Conservation (phyloP, 1,140 invertebrate genomes). For the Tetramorium simillimum region DNA sequence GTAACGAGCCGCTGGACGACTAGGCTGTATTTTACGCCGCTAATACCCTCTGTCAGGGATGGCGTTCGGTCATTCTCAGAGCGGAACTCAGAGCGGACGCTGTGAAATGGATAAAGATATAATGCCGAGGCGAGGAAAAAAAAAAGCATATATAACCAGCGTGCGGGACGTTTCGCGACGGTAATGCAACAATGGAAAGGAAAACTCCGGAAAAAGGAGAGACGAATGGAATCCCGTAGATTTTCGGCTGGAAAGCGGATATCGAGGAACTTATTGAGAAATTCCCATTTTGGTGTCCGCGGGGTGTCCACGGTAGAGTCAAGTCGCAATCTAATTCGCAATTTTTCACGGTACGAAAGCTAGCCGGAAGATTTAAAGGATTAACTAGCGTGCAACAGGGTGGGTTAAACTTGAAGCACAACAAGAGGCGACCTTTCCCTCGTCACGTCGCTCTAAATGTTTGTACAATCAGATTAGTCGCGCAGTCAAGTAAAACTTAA, state of each 20-base stretch:
- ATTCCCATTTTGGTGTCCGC: conserved; percentile 43
- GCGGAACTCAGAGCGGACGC: background rate
- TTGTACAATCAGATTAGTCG: conserved; percentile 78
- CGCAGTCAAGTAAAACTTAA: conserved; percentile 56
- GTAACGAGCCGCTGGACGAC: background rate
- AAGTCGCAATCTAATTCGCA: conserved; percentile 69
- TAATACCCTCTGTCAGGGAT: background rate
- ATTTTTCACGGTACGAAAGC: conserved; percentile 72
- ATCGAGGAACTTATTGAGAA: conserved; percentile 53
- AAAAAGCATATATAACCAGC: background rate
- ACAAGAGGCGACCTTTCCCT: conserved; percentile 40
- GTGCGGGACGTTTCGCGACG: background rate
- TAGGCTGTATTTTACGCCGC: conserved; percentile 13
- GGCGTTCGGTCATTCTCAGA: background rate
- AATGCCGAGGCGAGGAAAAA: background rate
- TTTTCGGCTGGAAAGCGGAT: conserved; percentile 12
- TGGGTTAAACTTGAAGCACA: conserved; percentile 67
- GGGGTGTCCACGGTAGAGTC: conserved; percentile 12
- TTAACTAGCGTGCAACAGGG: conserved; percentile 75
- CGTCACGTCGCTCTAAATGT: conserved; percentile 72
- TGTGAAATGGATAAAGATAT: conserved; percentile 23
- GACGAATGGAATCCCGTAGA: conserved; percentile 41
- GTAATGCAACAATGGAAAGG: background rate
- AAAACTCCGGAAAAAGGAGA: background rate
- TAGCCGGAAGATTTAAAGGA: conserved; percentile 36